phyloP scores from a whole-genome alignment of 2,113 vertebrate genomes.

The Rhinogobius similis region DNA sequence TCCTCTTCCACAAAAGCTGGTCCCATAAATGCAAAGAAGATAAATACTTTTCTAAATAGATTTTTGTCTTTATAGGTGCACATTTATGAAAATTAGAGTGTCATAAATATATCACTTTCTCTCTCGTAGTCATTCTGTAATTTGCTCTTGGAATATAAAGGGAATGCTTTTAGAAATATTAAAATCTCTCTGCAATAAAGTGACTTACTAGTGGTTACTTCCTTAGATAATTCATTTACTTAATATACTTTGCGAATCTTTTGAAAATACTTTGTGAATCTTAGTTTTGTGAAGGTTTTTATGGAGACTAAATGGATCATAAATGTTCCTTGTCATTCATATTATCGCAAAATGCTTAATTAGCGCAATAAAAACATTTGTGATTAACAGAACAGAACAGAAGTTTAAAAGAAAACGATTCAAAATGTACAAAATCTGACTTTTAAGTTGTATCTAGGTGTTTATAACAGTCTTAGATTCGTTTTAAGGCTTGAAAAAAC shows the following conservation, averaged over 20 bases:
- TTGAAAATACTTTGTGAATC: no score
- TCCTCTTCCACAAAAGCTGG: conserved; percentile 11
- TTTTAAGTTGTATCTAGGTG: not conserved
- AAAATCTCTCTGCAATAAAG: conserved; percentile 5
- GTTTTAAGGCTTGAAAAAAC: not conserved
- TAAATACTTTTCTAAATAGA: conserved; percentile 38
- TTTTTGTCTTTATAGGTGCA: conserved; percentile 27
- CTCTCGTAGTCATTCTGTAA: conserved; percentile 34
- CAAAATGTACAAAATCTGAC: not conserved
- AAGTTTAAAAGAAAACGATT: no score
- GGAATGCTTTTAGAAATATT: conserved; percentile 47
- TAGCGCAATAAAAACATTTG: not conserved
- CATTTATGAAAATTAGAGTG: conserved; percentile 54
- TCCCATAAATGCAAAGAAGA: conserved; percentile 4
- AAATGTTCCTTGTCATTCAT: no score
- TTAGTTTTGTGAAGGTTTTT: no score
- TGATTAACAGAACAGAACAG: no score
- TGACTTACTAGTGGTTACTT: not conserved
- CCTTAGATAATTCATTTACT: not conserved
- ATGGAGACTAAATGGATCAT: no score
- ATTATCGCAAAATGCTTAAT: not conserved
- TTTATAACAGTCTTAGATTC: not conserved
- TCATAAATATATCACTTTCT: not conserved
- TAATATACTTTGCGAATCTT: no score
- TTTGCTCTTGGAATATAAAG: conserved; percentile 32